A percentile compares a stretch with the other conserved stretches of the same genome.
phyloP scores from a whole-genome alignment of 2,797 vertebrate species.

The Gymnoscopelus microlampas region DNA sequence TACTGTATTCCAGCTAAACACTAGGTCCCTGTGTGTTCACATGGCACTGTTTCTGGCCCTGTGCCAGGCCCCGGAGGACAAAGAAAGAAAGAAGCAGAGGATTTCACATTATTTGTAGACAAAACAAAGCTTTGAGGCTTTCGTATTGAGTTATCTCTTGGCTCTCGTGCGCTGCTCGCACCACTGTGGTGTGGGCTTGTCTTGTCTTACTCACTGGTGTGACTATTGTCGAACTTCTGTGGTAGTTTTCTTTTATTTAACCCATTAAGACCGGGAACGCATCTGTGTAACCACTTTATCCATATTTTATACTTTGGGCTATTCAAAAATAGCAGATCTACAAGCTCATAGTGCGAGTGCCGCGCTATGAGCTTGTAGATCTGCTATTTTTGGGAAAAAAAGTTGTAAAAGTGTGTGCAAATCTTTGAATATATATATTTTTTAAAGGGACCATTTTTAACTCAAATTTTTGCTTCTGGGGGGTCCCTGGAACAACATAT shows the following conservation, averaged over 20 bases:
- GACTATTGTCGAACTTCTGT: slow-evolving; percentile 38
- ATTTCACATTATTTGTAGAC: slow-evolving; percentile 72
- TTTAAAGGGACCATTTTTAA: no score
- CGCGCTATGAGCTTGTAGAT: no score
- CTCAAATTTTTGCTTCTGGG: no score
- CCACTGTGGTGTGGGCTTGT: slow-evolving; percentile 32
- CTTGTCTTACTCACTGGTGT: slow-evolving; percentile 34
- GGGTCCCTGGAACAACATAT: no score
- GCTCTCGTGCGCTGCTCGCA: slow-evolving; percentile 39
- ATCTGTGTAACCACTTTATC: no score
- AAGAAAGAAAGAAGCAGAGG: slow-evolving; percentile 51
- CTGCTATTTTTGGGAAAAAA: no score
- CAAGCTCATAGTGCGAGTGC: no score
- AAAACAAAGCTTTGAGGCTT: slow-evolving; percentile 72
- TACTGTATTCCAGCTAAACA: slow-evolving; percentile 51
- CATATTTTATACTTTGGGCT: no score
- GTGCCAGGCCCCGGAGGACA: slow-evolving; percentile 58
- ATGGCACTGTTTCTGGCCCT: slow-evolving; percentile 55
- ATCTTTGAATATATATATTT: no score
- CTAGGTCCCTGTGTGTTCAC: slow-evolving; percentile 57
- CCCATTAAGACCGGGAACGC: no score
- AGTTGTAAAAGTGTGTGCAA: no score
- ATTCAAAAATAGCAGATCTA: no score
- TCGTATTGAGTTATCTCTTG: slow-evolving; percentile 53
- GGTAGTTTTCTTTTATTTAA: slow-evolving; percentile 26